These are phyloP conservation scores for Thalpophila matura DNA, from an alignment of 2,888 invertebrate species.

Conservation along the genomic window DNA sequence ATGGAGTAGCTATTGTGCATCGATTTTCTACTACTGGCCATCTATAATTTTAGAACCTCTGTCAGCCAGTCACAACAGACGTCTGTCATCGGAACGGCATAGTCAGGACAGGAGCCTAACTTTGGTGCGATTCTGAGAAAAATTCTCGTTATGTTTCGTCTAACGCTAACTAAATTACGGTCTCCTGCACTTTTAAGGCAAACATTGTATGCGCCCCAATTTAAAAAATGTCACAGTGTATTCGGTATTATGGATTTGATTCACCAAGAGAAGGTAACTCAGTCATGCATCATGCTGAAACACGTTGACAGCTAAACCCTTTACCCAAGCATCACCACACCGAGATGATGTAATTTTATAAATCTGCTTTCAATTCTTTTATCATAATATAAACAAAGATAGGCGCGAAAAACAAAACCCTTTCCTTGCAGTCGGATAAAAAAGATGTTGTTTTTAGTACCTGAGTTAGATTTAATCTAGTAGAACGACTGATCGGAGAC, in stretches of 20 bases:
- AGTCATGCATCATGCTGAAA: no score
- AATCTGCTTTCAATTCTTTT: no score
- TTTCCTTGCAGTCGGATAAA: no score
- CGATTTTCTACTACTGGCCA: constrained; percentile 31
- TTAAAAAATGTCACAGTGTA: constrained; percentile 77
- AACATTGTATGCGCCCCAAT: constrained; percentile 30
- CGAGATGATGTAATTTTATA: no score
- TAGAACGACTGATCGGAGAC: no score
- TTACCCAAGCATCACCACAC: no score
- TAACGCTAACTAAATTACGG: constrained; percentile 56
- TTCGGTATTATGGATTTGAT: constrained; percentile 81
- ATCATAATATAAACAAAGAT: no score
- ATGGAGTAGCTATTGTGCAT: neutral
- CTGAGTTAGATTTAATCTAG: no score
- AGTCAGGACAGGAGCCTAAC: constrained; percentile 3
- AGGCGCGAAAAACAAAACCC: no score
- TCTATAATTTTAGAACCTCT: constrained; percentile 3
- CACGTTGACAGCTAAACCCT: no score
- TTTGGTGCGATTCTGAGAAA: constrained; percentile 16
- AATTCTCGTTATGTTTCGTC: constrained; percentile 64
- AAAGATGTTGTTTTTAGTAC: no score
- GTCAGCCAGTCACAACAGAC: neutral
- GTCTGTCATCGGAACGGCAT: constrained; percentile 39
- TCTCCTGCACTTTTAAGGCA: constrained; percentile 35
- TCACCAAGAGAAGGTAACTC: constrained; percentile 80